Base-by-base conservation (phyloP, 1,140 invertebrate species). In the Forficula auricularia region DNA sequence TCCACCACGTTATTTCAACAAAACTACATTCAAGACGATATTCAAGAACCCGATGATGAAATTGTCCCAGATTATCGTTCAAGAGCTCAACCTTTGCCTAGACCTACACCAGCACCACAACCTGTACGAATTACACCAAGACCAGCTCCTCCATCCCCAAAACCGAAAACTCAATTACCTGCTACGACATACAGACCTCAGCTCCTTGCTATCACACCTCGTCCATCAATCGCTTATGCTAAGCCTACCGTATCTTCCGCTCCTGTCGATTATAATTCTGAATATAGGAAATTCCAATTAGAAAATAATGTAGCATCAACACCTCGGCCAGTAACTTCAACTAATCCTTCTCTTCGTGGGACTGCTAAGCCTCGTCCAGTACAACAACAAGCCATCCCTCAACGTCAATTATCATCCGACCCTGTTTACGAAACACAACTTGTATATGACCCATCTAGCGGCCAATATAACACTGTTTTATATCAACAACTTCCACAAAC, bases 381-480 rank as follows among this genome's bases (percentile, higher is more conserved):
- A 15, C 22, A 30, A 12, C 22, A 31, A n/a, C 60, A 62, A 3
- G 45, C 61, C 2, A 47, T 54, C 27, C 55, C 52, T 42, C 58
- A 54, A 40, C 53, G 54, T 6, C 18, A 48, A 46, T 41, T 36
- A 60, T 54, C 47, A 59, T 65, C 15, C 68, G 43, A 74, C 44
- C 72, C 76, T 32, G 65, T 82, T 46, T 83, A 83, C 58, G 74
- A 76, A 38, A 79, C 80, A 14, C 77, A 83, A 52, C 60, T 84
- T 6, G 69, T 83, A 0, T 84, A 71, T 59, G 79, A 85, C 60
- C 80, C 79, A 31, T 54, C 68, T n/a, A 75, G 72, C 48, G 80
- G 80, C 44, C 74, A 79, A 54, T 84, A 84, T 66, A 79, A 82
- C 52, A 81, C 79, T 10, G 75, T 82, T 46, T 62, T 82, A 19